Evolutionary conservation across 1,140 invertebrate genomes (phyloP), one percentile per base, ranked within the genome.

Genomic region (Triops cancriformis): DNA sequence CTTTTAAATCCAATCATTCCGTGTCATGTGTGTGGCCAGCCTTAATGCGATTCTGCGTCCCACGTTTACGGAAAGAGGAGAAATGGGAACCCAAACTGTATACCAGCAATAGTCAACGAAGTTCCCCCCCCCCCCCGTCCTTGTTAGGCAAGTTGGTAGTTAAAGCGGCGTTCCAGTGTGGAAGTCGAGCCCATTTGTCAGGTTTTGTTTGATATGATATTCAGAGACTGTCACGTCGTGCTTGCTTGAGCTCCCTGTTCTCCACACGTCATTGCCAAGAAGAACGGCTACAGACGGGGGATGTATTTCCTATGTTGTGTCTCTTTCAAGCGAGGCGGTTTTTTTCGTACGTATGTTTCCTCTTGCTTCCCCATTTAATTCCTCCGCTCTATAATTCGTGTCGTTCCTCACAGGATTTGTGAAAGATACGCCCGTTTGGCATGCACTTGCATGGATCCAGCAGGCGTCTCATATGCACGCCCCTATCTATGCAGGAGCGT

Each of bases 1-100:
- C 51, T 64, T 64, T 64, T 64, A 64, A 64, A 64, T 64, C 51
- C 51, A 64, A 64, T 64, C 51, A 64, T 64, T 64, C 51, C 51
- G 51, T 23, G 51, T 64, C 14, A 64, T 64, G 51, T 64, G 51
- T 23, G 51, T 23, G 51, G 1, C 51, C 51, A 37, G 45, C 51
- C 23, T 64, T 64, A 64, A 64, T 64, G 51, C 14, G 51, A 64
- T 64, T 64, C 51, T 18, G 51, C 5, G 14, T n/a, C 51, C 2
- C 31, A 23, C 14, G 51, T 23, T 64, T 64, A 14, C 18, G 51
- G 51, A 64, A 23, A 64, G 51, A 64, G 23, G 23, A n/a, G n/a
- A n/a, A 64, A 23, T 5, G 45, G 31, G 31, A 37, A 64, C 18
- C 51, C 51, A 64, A 64, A 64, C 3, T 64, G 6, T 9, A 23